These are phyloP conservation scores for Aradophagus sp. DNA, from an alignment of 1,140 invertebrate genomes.

Conservation along the genomic window DNA sequence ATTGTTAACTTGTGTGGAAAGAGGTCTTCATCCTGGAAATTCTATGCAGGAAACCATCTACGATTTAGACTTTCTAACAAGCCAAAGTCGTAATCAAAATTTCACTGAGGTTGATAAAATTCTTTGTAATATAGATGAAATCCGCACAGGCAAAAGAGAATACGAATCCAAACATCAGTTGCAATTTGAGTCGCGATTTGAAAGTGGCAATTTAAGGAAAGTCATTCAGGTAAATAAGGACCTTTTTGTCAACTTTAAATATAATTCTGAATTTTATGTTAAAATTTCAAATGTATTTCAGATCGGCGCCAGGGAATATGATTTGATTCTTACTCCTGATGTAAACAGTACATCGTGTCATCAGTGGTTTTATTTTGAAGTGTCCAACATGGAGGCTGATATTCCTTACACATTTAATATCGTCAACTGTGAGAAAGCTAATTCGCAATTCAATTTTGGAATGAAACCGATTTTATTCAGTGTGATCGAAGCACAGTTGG, in stretches of 20 bases:
- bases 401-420: constrained; percentile 90
- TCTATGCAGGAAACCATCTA: constrained; percentile 82
- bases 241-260: neutral
- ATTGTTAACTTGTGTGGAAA: constrained; percentile 78
- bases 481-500: constrained; percentile 81
- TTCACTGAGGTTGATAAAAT: constrained; percentile 42
- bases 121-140: constrained; percentile 77
- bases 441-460: constrained; percentile 93
- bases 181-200: constrained; percentile 91
- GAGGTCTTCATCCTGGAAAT: constrained; percentile 77
- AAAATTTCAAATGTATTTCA: constrained; percentile 63
- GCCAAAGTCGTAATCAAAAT: constrained; percentile 24
- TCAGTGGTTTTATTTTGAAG: constrained; percentile 96
- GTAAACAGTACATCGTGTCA: constrained; percentile 87
- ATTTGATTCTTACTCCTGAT: constrained; percentile 90
- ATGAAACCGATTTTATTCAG: constrained; percentile 96
- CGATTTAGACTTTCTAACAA: constrained; percentile 80
- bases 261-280: neutral
- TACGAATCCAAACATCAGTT: constrained; percentile 75
- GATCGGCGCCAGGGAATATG: constrained; percentile 86
- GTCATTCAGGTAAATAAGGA: constrained; percentile 82
- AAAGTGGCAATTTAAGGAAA: constrained; percentile 92
- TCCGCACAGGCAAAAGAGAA: constrained; percentile 75
- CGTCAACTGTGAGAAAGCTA: constrained; percentile 91
- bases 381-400: constrained; percentile 85